Percentiles rank a stretch among this genome's conserved stretches.
Evolutionary conservation across 2,888 invertebrate genomes (phyloP).

Genomic region (Rhynchonema sp.): DNA sequence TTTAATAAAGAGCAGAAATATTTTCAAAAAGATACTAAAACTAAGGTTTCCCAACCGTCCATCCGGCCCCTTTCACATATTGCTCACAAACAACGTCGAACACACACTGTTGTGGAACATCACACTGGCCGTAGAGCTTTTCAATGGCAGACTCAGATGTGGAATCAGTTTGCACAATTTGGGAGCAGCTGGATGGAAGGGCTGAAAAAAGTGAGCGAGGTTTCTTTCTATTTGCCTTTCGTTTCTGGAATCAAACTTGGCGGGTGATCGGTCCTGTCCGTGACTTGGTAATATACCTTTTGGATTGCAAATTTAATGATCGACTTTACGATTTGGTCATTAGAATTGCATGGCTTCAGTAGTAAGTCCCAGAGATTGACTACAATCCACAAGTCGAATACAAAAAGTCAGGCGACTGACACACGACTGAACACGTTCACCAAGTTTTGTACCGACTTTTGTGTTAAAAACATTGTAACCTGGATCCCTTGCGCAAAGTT

Average conservation of each 20-base stretch:
- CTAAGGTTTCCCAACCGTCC: background rate
- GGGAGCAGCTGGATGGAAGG: background rate
- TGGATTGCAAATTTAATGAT: background rate
- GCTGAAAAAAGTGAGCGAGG: background rate
- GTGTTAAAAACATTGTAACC: no score
- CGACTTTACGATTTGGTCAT: background rate
- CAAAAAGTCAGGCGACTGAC: no score
- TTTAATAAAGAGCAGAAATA: no score
- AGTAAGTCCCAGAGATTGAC: no score
- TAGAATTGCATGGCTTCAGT: no score
- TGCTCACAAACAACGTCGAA: background rate
- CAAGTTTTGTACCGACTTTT: no score
- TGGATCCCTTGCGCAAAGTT: background rate
- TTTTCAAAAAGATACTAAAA: no score
- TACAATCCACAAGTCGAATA: no score
- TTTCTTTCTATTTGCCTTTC: no score
- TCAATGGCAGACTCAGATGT: background rate
- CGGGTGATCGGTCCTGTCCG: background rate
- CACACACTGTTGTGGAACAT: background rate
- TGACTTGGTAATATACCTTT: background rate
- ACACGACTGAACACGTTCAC: no score
- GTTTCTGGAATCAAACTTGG: no score
- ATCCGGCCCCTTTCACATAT: background rate
- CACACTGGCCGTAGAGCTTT: background rate
- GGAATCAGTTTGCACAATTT: background rate